Percentiles rank a stretch among this genome's conserved stretches.
Evolutionary conservation across 2,888 invertebrate genomes (phyloP).

Genomic region (Adineta ricciae): DNA sequence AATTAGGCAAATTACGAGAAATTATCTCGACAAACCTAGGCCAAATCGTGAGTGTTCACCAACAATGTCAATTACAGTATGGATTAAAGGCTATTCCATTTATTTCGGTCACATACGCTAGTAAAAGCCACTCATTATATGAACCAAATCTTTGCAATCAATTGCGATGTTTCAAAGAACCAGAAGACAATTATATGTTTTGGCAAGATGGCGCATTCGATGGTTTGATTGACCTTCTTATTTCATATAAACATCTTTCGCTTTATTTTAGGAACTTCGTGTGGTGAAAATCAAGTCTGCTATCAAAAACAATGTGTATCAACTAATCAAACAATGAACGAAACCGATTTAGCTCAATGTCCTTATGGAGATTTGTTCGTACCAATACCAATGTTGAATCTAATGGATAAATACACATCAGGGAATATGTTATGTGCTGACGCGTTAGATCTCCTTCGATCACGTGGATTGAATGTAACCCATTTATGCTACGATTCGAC

Average conservation of each 20-base stretch:
- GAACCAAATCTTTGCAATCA: conserved; percentile 2
- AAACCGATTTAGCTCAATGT: background rate
- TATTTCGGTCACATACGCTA: background rate
- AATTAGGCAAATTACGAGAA: background rate
- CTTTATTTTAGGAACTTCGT: background rate
- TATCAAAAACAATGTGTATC: background rate
- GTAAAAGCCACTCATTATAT: background rate
- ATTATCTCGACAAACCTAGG: background rate
- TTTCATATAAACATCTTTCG: background rate
- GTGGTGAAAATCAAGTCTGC: background rate
- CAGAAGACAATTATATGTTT: conserved; percentile 8
- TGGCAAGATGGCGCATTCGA: conserved; percentile 19
- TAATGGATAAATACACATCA: background rate
- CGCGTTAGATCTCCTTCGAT: background rate
- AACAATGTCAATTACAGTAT: conserved; percentile 19
- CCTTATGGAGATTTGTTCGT: background rate
- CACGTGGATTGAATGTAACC: background rate
- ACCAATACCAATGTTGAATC: background rate
- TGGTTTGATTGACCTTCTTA: background rate
- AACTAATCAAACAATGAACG: background rate
- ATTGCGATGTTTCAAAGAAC: background rate
- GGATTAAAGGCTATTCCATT: background rate
- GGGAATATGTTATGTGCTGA: background rate
- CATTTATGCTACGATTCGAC: background rate
- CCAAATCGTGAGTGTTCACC: background rate